phyloP scores from a whole-genome alignment of 23 tunicate genomes.

The Diplosoma virens region DNA sequence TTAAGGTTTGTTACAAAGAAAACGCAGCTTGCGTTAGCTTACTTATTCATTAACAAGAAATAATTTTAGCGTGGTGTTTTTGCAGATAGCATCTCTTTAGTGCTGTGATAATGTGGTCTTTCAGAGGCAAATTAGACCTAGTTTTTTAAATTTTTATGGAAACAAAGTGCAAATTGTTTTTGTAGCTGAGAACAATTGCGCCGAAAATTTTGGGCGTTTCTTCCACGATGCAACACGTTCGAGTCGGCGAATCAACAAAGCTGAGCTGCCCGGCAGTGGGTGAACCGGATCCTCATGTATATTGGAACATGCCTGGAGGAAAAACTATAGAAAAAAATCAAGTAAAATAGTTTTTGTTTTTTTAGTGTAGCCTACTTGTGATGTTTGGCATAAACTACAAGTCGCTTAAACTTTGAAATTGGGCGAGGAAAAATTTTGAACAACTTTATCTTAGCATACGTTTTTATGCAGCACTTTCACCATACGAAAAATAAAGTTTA shows the following conservation, averaged over 20 bases:
- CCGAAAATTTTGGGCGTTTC: conserved; percentile 16
- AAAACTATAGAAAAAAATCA: conserved; percentile 9
- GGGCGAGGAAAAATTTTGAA: background rate
- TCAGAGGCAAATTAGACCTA: no score
- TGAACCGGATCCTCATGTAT: conserved; percentile 27
- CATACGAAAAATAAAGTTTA: background rate
- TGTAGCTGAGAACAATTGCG: conserved; percentile 27
- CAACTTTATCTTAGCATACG: background rate
- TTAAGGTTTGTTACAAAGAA: conserved; percentile 40
- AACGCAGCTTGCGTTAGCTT: no score
- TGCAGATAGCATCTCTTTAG: background rate
- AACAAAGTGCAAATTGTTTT: background rate
- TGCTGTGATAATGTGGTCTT: no score
- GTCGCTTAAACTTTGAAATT: background rate
- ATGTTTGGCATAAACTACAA: background rate
- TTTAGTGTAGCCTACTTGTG: background rate
- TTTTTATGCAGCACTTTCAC: background rate
- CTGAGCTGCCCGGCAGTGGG: conserved; percentile 25
- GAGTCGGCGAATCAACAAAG: background rate
- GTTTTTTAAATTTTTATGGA: no score
- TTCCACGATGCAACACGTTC: conserved; percentile 7
- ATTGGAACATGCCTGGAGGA: conserved; percentile 40
- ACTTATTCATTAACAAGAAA: no score
- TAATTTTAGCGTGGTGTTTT: background rate
- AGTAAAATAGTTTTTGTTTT: conserved; percentile 15